These are phyloP conservation scores for Agrenia bidenticulata DNA, from an alignment of 2,888 invertebrate genomes.

Conservation along the genomic window DNA sequence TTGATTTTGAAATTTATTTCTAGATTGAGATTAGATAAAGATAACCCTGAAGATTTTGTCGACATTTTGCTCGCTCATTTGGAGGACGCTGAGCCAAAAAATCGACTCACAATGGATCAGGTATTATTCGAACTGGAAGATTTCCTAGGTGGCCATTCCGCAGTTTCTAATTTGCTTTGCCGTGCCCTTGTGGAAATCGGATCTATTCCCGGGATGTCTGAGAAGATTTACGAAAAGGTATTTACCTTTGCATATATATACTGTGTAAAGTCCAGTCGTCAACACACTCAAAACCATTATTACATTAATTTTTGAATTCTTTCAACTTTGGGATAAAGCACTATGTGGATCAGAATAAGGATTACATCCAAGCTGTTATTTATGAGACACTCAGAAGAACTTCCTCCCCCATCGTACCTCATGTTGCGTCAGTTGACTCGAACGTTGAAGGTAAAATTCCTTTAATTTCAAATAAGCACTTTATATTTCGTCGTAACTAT, in stretches of 20 bases:
- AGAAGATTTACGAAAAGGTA: slow-evolving; percentile 69
- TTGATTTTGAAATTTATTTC: background rate
- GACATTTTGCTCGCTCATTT: slow-evolving; percentile 74
- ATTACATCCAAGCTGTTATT: slow-evolving; percentile 76
- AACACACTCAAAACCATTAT: too few species aligned
- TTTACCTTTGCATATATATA: background rate
- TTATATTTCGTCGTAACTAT: background rate
- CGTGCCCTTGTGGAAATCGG: slow-evolving; percentile 70
- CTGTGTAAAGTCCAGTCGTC: background rate
- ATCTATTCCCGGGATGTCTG: slow-evolving; percentile 64
- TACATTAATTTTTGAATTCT: slow-evolving; percentile 1
- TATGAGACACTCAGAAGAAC: slow-evolving; percentile 76
- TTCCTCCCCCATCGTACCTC: slow-evolving; percentile 87
- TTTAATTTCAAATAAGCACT: background rate
- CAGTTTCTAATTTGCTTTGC: slow-evolving; percentile 81
- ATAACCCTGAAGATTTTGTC: slow-evolving; percentile 70
- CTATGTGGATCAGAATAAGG: slow-evolving; percentile 37
- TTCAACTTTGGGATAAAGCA: slow-evolving; percentile 23
- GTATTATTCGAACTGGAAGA: slow-evolving; percentile 63
- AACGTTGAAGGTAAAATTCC: slow-evolving; percentile 65
- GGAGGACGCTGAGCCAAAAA: slow-evolving; percentile 60
- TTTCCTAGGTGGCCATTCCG: slow-evolving; percentile 84
- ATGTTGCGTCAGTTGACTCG: slow-evolving; percentile 77
- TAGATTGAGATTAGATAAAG: slow-evolving; percentile 49
- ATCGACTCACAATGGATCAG: slow-evolving; percentile 51